A percentile compares a stretch with the other conserved stretches of the same genome.
Evolutionary conservation across 1,140 invertebrate genomes (phyloP).

Genomic region (Agrypnia vestita): DNA sequence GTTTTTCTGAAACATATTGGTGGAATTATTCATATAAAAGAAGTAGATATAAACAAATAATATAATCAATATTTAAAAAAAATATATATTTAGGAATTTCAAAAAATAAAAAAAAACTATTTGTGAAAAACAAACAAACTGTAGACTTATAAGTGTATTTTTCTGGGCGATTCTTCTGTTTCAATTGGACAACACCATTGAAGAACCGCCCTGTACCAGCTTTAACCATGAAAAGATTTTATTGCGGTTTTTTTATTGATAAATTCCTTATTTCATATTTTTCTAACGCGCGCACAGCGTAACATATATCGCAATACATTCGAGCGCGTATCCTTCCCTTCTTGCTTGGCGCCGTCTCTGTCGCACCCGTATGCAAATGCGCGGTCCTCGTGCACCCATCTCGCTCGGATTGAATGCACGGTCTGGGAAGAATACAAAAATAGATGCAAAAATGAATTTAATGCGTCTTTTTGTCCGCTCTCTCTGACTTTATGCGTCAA

Average conservation of each 20-base stretch:
- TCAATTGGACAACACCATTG: too few species aligned
- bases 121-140: too few species aligned
- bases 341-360: background rate
- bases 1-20: too few species aligned
- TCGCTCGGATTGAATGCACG: background rate
- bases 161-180: too few species aligned
- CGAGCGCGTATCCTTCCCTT: constrained; percentile 5
- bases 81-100: too few species aligned
- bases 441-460: constrained; percentile 17
- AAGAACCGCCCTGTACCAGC: too few species aligned
- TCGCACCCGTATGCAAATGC: background rate
- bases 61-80: too few species aligned
- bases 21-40: too few species aligned
- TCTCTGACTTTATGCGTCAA: background rate
- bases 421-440: constrained; percentile 25
- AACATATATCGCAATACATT: constrained; percentile 14
- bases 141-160: too few species aligned
- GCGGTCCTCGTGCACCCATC: background rate
- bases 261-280: background rate
- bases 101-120: too few species aligned
- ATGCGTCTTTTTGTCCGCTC: background rate
- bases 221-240: too few species aligned
- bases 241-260: background rate
- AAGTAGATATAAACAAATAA: too few species aligned
- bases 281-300: background rate